Base-by-base conservation (phyloP, 2,113 vertebrate species). In the Albula goreensis region DNA sequence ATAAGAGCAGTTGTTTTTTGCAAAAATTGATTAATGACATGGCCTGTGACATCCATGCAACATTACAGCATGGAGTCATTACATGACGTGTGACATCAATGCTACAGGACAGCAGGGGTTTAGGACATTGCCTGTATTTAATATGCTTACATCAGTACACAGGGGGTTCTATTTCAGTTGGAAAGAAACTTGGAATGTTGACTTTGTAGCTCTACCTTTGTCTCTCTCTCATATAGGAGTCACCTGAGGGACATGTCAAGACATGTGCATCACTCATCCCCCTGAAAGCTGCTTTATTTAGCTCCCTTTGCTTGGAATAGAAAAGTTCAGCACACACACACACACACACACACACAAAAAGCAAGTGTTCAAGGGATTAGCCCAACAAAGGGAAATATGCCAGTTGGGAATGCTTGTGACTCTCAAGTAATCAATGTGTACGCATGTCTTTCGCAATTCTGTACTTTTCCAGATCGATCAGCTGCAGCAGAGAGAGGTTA, bases 311-410 rank as follows among this genome's bases (percentile, higher is more conserved):
- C 86, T 84, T 84, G 83, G 85, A 85, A 50, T 87, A 57, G 86
- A 85, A 53, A 50, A 83, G 88, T 84, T 77, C 50, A 89, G 87
- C 90, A 88, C 85, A 90, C 86, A 88, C n/a, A n/a, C n/a, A n/a
- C n/a, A 41, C 31, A 41, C 31, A 41, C 31, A 41, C 31, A 41
- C 31, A 41, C 88, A 84, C 83, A 87, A 87, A 63, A 89, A 88
- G 84, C 81, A 80, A 89, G 88, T 88, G 66, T 85, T 86, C 81
- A 88, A 89, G 87, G 89, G 90, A 90, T 90, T 92, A 89, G 85
- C 88, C 81, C 83, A 89, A 90, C 90, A 91, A 90, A 90, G 86
- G 89, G 79, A 88, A 89, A 85, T 63, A 87, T 92, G 89, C 87
- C 88, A 88, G 88, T 81, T 51, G 83, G 88, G 90, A 88, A 91